Base-by-base conservation (phyloP, 2,797 vertebrate species). In the Choloepus didactylus region DNA sequence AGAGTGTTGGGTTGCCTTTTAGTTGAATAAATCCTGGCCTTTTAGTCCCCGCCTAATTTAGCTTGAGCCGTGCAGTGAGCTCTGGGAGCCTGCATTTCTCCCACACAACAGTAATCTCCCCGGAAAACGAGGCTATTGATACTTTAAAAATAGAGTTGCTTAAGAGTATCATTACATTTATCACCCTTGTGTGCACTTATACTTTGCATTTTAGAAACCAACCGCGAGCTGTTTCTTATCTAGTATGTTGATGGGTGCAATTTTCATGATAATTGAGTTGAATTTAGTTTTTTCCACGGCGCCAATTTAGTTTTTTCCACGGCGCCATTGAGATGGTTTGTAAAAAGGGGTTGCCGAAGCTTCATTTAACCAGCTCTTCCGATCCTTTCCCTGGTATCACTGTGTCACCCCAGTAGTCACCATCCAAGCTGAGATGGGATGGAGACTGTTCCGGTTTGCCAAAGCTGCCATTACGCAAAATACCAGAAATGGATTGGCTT, bases 231-330 rank as follows among this genome's bases (percentile, higher is more conserved):
- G 49, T 81, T 85, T 54, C 77, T 92, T 82, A 69, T 73, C 89
- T 94, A 56, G 35, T 90, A 67, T 73, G 89, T 93, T 77, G 89
- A 79, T 85, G 62, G 82, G 38, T 88, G 44, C 31, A n/a, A 27
- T 92, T 93, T 88, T 94, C 85, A 75, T 56, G 83, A 92, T 90
- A 94, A 67, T 85, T 73, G n/a, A 23, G 18, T 41, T 85, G 35
- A n/a, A 66, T 87, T 70, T 73, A 5, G 11, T 75, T 82, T 93
- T 93, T 49, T 88, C 31, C 19, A 23, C 6, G 67, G 70, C 67
- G 23, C 70, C 38, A 10, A 66, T 87, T 70, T 73, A 5, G 11
- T 75, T 82, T 93, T 93, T 49, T 88, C 31, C 19, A 23, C 6
- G 67, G 70, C 67, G 23, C 70, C 38, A 10, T 51, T 16, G 77